Evolutionary conservation across 2,888 invertebrate genomes (phyloP).

Genomic region (Polyploca ridens): DNA sequence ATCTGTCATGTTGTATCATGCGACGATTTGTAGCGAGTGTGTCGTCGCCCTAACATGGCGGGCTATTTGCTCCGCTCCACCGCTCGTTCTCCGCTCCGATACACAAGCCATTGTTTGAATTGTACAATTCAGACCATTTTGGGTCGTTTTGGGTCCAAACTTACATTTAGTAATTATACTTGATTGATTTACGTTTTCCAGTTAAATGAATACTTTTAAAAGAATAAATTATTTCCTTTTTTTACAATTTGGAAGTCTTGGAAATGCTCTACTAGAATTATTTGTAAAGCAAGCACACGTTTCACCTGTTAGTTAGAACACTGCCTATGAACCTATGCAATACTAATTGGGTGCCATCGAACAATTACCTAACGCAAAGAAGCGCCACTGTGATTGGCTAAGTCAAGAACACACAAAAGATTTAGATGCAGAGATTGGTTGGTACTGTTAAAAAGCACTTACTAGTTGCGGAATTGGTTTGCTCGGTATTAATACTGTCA

Average conservation of each 20-base stretch:
- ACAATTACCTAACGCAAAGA: too few species aligned
- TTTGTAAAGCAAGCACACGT: too few species aligned
- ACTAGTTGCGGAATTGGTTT: too few species aligned
- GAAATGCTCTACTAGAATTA: background rate
- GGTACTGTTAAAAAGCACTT: too few species aligned
- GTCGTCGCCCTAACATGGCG: background rate
- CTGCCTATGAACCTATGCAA: too few species aligned
- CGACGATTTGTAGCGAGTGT: background rate
- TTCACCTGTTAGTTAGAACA: too few species aligned
- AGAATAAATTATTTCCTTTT: background rate
- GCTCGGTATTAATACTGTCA: too few species aligned
- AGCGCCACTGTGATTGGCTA: too few species aligned
- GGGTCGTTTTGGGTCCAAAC: constrained; percentile 5
- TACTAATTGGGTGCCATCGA: too few species aligned
- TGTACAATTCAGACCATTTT: constrained; percentile 13
- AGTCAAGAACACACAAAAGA: too few species aligned
- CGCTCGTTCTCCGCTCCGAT: constrained; percentile 10
- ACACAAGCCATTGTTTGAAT: constrained; percentile 13
- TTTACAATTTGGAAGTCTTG: background rate
- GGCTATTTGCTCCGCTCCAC: constrained; percentile 16
- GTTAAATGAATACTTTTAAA: background rate
- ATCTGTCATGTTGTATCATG: too few species aligned
- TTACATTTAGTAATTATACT: background rate
- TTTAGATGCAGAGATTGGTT: too few species aligned
- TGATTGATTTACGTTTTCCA: constrained; percentile 7